A percentile compares a stretch with the other conserved stretches of the same genome.
Conservation (phyloP, 2,797 vertebrate species). For the Leptoclinus maculatus region DNA sequence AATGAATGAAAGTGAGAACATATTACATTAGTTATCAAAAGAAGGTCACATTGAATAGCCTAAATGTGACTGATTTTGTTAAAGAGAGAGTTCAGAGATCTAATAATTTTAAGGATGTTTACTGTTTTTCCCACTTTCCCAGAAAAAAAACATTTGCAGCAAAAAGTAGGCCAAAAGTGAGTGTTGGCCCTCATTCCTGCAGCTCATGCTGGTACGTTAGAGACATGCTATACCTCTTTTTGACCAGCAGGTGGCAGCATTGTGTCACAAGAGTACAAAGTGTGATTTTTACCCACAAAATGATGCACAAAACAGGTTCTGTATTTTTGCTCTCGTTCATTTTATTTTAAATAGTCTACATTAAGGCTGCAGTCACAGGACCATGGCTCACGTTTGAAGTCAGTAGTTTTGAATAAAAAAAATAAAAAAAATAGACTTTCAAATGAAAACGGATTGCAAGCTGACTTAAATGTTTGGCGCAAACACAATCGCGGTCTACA, state of each 20-base stretch:
- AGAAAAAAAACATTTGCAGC: not conserved
- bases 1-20: too few species aligned
- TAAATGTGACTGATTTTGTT: not conserved
- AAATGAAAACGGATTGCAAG: not conserved
- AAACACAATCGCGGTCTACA: not conserved
- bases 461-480: not conserved
- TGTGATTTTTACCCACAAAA: not conserved
- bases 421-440: not conserved
- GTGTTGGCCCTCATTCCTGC: not conserved
- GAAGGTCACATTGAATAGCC: not conserved
- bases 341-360: not conserved
- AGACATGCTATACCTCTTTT: not conserved
- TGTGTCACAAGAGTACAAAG: not conserved
- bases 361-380: not conserved
- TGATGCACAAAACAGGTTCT: not conserved
- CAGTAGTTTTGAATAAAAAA: not conserved
- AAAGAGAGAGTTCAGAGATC: not conserved
- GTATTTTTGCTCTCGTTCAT: rapidly evolving
- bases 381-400: not conserved
- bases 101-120: not conserved
- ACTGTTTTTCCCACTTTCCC: not conserved
- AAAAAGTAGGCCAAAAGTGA: not conserved
- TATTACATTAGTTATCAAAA: not conserved
- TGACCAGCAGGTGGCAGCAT: slow-evolving; percentile 63
- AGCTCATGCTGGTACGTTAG: not conserved